Evolutionary conservation across 2,113 vertebrate genomes (phyloP).

Genomic region (Pleuronectes platessa): DNA sequence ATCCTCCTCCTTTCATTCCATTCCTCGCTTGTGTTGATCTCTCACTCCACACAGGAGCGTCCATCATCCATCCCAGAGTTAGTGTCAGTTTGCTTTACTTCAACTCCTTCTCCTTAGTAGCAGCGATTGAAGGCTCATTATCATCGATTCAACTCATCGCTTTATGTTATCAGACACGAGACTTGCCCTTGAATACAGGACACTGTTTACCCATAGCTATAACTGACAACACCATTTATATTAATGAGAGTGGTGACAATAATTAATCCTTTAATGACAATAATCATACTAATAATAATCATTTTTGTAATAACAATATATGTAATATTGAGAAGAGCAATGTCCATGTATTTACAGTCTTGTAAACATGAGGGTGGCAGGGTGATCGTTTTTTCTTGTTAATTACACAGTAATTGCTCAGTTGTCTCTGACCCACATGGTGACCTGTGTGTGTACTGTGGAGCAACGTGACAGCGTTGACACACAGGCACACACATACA

Average conservation of each 20-base stretch:
- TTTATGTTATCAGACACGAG: constrained; percentile 65
- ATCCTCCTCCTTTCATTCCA: constrained; percentile 41
- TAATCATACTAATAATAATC: constrained; percentile 75
- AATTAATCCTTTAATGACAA: constrained; percentile 72
- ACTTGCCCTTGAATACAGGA: constrained; percentile 70
- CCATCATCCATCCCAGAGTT: constrained; percentile 66
- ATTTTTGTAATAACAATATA: constrained; percentile 80
- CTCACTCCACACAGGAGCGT: constrained; percentile 50
- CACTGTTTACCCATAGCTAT: constrained; percentile 69
- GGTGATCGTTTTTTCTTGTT: constrained; percentile 65
- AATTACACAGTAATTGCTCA: constrained; percentile 86
- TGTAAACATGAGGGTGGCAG: constrained; percentile 76
- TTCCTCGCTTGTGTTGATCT: constrained; percentile 35
- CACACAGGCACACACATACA: constrained; percentile 1
- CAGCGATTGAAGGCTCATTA: constrained; percentile 75
- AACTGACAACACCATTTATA: constrained; percentile 70
- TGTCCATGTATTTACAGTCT: constrained; percentile 80
- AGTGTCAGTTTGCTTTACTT: constrained; percentile 47
- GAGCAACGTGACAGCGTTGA: constrained; percentile 65
- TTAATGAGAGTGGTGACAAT: constrained; percentile 68
- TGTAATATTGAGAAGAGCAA: constrained; percentile 80
- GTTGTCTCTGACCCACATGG: constrained; percentile 74
- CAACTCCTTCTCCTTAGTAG: constrained; percentile 68
- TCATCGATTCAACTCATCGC: constrained; percentile 46
- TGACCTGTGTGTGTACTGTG: constrained; percentile 72